A percentile compares a stretch with the other conserved stretches of the same genome.
Conservation (phyloP, 2,888 invertebrate genomes). For the Cephalotes varians region DNA sequence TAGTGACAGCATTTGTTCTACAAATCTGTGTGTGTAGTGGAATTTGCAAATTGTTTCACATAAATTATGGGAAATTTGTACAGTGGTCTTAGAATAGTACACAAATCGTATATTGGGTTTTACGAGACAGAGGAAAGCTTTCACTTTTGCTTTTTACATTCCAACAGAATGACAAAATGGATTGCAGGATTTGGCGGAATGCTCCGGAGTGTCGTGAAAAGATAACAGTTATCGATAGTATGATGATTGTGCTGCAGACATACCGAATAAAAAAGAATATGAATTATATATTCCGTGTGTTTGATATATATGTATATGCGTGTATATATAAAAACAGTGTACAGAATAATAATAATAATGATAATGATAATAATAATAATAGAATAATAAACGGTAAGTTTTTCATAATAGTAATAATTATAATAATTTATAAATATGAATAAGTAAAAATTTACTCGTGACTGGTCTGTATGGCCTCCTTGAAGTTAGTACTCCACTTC, state of each 20-base stretch:
- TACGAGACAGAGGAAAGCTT: slow-evolving; percentile 34
- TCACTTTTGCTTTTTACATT: slow-evolving; percentile 20
- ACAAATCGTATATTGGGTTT: slow-evolving; percentile 12
- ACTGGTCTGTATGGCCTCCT: slow-evolving; percentile 95
- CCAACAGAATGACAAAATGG: not conserved
- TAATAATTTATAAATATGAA: slow-evolving; percentile 82
- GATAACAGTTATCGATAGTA: slow-evolving; percentile 79
- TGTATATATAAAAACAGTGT: slow-evolving; percentile 78
- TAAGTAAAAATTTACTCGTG: slow-evolving; percentile 90
- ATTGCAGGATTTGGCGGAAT: slow-evolving; percentile 75
- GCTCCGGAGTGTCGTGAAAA: slow-evolving; percentile 77
- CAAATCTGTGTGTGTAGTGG: not conserved
- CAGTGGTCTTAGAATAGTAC: not conserved
- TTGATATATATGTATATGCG: slow-evolving; percentile 63
- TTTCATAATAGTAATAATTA: slow-evolving; percentile 77
- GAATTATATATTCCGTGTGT: slow-evolving; percentile 66
- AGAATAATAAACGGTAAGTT: slow-evolving; percentile 64
- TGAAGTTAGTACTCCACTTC: slow-evolving; percentile 99
- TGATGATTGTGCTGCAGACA: slow-evolving; percentile 81
- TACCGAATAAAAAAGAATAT: slow-evolving; percentile 81
- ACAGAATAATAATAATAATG: slow-evolving; percentile 73
- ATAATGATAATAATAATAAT: slow-evolving; percentile 61
- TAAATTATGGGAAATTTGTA: slow-evolving; percentile 15
- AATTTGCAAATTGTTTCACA: slow-evolving; percentile 10
- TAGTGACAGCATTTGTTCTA: not conserved